Percentiles rank a stretch among this genome's conserved stretches.
phyloP scores from a whole-genome alignment of 2,113 vertebrate genomes.

The Notarius lentiginosus region DNA sequence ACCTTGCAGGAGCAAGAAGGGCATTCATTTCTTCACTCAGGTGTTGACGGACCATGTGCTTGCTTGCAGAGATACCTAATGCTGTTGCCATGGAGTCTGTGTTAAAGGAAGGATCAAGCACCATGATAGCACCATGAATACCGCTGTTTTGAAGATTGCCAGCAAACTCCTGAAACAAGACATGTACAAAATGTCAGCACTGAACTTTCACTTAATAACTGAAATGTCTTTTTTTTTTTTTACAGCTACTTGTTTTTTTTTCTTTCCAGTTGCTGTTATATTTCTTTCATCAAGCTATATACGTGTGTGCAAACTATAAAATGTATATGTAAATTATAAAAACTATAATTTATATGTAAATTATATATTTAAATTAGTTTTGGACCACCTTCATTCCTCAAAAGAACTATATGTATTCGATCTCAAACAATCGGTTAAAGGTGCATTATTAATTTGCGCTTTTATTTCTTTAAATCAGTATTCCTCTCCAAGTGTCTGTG shows the following conservation, averaged over 20 bases:
- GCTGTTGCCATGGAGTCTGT: constrained; percentile 73
- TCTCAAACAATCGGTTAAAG: background rate
- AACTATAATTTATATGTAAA: background rate
- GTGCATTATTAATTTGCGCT: background rate
- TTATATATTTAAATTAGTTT: background rate
- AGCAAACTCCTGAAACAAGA: constrained; percentile 75
- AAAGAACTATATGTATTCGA: background rate
- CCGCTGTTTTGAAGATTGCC: constrained; percentile 81
- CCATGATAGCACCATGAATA: constrained; percentile 82
- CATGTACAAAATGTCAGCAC: background rate
- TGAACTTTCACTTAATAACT: background rate
- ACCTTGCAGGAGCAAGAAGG: constrained; percentile 74
- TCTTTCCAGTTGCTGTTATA: background rate
- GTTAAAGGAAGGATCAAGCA: constrained; percentile 81
- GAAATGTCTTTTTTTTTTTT: too few relatives aligned
- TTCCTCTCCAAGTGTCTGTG: background rate
- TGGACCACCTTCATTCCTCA: background rate
- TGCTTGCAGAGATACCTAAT: constrained; percentile 77
- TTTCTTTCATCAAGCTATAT: background rate
- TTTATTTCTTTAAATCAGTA: background rate
- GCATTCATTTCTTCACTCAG: constrained; percentile 81
- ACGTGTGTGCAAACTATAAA: too few relatives aligned
- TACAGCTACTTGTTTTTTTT: background rate
- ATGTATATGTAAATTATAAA: background rate
- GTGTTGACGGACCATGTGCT: constrained; percentile 83